Base-by-base conservation (phyloP, 1,140 invertebrate species). In the Ephestia elutella region DNA sequence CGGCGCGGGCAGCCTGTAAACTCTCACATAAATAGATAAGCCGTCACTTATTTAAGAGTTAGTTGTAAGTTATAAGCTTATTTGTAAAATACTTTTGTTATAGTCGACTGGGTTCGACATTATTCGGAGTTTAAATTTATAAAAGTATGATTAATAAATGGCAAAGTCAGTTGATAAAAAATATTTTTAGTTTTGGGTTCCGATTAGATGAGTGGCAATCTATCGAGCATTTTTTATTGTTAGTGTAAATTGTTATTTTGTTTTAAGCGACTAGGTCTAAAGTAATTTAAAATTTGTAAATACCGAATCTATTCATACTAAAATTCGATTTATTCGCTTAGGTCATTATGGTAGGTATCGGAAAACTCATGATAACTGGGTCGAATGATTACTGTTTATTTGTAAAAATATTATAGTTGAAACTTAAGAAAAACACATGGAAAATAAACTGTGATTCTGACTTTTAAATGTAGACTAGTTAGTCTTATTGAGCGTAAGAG, bases 161-260 rank as follows among this genome's bases (percentile, higher is more conserved):
- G 75, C 68, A 75, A 79, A 79, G 80, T 81, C 78, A 79, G 73
- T 80, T 78, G 73, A 78, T 82, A 74, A 83, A 74, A 82, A 71
- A 78, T 82, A 78, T 75, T 84, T 73, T 50, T 80, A 76, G 76
- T 75, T 83, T 86, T 83, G 80, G 75, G 75, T 78, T 83, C 71
- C 74, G 75, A 78, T 77, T 73, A 77, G 78, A 80, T 74, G 73
- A 75, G 73, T 76, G 78, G 72, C 75, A 71, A 86, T 84, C 78
- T 86, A 77, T 79, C 82, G 82, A 86, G 82, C 82, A 87, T 87
- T 86, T 87, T 80, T 83, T 80, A 87, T 80, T 82, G 82, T 87
- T 87, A 87, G 78, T 86, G 82, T 86, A 83, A 85, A 87, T 87
- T 87, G 85, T 87, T 87, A 85, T 86, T 87, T 87, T 86, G 83